Evolutionary conservation across 1,140 invertebrate species (phyloP).

Genomic region (Pogonomyrmex barbatus): DNA sequence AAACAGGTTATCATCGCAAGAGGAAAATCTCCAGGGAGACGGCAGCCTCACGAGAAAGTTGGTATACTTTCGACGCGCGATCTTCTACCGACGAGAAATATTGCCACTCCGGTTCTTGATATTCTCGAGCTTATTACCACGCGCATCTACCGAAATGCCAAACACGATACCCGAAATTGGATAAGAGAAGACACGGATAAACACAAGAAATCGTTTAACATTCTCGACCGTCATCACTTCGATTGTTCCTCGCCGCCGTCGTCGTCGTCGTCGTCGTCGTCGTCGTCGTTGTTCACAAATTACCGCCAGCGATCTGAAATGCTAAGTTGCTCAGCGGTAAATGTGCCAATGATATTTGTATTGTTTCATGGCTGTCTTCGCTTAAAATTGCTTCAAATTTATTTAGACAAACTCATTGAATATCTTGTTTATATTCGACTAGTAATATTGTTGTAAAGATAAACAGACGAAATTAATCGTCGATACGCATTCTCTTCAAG

Average conservation of each 20-base stretch:
- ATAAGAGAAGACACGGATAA: slow-evolving; percentile 36
- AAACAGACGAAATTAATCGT: slow-evolving; percentile 4
- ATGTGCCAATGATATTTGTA: slow-evolving; percentile 57
- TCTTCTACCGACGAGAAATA: slow-evolving; percentile 75
- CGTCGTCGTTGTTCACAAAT: slow-evolving; percentile 5
- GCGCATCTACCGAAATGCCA: slow-evolving; percentile 53
- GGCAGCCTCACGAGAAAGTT: slow-evolving; percentile 66
- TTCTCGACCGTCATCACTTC: slow-evolving; percentile 18
- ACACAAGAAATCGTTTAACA: slow-evolving; percentile 42
- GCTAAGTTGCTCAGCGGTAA: slow-evolving; percentile 40
- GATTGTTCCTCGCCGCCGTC: slow-evolving; percentile 16
- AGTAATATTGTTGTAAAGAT: not conserved
- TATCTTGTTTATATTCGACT: not conserved
- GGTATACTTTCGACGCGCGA: slow-evolving; percentile 61
- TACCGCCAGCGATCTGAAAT: slow-evolving; percentile 43
- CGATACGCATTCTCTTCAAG: not conserved
- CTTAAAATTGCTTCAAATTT: slow-evolving; percentile 49
- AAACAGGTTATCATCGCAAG: slow-evolving; percentile 67
- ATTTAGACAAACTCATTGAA: not conserved
- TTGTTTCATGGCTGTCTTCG: slow-evolving; percentile 34
- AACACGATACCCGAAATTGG: slow-evolving; percentile 61
- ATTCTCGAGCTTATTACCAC: slow-evolving; percentile 76
- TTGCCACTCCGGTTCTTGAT: slow-evolving; percentile 76
- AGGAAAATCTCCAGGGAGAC: slow-evolving; percentile 33
- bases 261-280: not conserved